phyloP scores from a whole-genome alignment of 2,113 vertebrate species.

The Orycteropus afer region DNA sequence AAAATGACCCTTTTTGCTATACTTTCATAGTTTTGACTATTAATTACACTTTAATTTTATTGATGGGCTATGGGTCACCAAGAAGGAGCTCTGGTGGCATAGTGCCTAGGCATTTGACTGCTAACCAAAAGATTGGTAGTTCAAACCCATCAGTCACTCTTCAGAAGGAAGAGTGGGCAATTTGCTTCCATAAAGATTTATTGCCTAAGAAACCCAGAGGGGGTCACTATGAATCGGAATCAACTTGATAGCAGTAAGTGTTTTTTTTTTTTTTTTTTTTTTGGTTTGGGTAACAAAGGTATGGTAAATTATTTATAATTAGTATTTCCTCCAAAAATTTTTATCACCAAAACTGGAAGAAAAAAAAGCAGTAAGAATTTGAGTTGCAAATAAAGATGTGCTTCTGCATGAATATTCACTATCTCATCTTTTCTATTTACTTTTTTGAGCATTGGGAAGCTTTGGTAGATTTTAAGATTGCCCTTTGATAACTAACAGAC shows the following conservation, averaged over 20 bases:
- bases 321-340: neutral
- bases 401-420: too few species aligned
- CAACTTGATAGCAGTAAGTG: too few species aligned
- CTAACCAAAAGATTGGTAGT: too few species aligned
- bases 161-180: too few species aligned
- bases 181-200: too few species aligned
- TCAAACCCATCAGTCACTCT: too few species aligned
- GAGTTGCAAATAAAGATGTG: neutral
- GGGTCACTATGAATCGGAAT: too few species aligned
- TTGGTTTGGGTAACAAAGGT: neutral
- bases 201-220: too few species aligned
- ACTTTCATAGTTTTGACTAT: neutral
- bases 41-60: neutral
- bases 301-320: slow-evolving; percentile 22
- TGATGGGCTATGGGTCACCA: neutral
- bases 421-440: too few species aligned
- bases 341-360: neutral
- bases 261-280: too few species aligned
- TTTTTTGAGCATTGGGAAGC: neutral
- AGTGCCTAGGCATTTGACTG: too few species aligned
- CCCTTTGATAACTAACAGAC: neutral
- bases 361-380: neutral
- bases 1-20: neutral
- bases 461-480: neutral
- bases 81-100: too few species aligned